Percentiles rank a stretch among this genome's conserved stretches.
Conservation (phyloP, 30 jellyfish, hydroid and myxozoan genomes). For the Catostylus mosaicus region DNA sequence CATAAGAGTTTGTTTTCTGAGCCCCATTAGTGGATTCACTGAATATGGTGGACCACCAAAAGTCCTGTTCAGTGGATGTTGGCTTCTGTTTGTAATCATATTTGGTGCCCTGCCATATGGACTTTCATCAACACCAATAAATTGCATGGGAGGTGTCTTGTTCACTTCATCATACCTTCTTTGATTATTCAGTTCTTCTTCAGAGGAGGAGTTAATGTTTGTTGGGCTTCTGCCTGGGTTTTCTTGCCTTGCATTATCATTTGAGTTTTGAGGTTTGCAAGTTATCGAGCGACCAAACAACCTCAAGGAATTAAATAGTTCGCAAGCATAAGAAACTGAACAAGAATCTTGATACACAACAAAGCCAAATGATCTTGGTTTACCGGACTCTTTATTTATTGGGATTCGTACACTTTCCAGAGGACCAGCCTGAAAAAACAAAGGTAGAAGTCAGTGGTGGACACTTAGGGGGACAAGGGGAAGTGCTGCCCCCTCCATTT, state of each 20-base stretch:
- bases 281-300: constrained; percentile 79
- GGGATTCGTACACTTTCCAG: constrained; percentile 82
- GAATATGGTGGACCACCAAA: background rate
- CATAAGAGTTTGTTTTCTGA: background rate
- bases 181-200: background rate
- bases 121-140: constrained; percentile 22
- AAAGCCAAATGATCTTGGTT: constrained; percentile 75
- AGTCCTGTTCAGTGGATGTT: background rate
- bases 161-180: constrained; percentile 3
- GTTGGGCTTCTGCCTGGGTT: constrained; percentile 17
- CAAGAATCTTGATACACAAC: constrained; percentile 74
- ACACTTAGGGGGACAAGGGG: no score
- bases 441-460: no score
- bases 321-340: constrained; percentile 88
- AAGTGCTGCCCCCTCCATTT: no score
- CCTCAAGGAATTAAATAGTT: constrained; percentile 66
- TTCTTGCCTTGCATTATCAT: background rate
- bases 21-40: background rate
- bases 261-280: constrained; percentile 79
- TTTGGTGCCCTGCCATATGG: constrained; percentile 35
- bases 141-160: constrained; percentile 11
- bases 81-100: constrained; percentile 6
- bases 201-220: constrained; percentile 6
- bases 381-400: constrained; percentile 74
- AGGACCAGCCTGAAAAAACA: constrained; percentile 97